Conservation (phyloP, 2,797 vertebrate species). For the Eulemur rubriventer region DNA sequence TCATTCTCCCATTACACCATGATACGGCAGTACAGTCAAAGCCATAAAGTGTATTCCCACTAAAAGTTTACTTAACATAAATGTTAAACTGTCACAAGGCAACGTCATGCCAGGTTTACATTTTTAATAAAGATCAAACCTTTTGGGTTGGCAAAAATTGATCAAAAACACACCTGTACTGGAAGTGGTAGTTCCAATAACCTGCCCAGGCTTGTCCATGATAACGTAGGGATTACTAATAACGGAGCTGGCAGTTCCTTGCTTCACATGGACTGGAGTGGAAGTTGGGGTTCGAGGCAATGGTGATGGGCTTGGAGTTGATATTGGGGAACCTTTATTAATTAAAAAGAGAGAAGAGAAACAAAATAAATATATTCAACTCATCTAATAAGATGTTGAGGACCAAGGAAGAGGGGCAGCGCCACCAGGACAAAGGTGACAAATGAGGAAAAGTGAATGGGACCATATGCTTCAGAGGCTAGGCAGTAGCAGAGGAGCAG, state of each 20-base stretch:
- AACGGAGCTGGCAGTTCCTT: constrained; percentile 88
- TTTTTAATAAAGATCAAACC: not conserved
- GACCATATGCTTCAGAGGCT: not conserved
- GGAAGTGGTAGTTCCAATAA: constrained; percentile 88
- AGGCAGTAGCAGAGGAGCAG: not conserved
- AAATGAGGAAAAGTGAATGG: not conserved
- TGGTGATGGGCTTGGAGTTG: constrained; percentile 96
- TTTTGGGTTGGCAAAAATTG: not conserved
- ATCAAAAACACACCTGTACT: constrained; percentile 84
- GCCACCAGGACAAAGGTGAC: not conserved
- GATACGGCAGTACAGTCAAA: not conserved
- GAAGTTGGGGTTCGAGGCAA: constrained; percentile 93
- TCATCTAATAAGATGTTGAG: not conserved
- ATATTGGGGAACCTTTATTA: constrained; percentile 95
- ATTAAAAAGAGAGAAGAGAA: constrained; percentile 74
- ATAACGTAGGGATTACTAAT: constrained; percentile 93
- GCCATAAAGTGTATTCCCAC: not conserved
- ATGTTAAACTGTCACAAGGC: not conserved
- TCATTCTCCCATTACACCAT: not conserved
- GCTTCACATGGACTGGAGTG: constrained; percentile 94
- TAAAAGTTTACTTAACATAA: not conserved
- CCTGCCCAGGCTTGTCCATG: constrained; percentile 94
- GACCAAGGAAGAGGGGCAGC: not conserved
- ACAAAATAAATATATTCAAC: constrained; percentile 22
- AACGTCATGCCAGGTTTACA: not conserved